Evolutionary conservation across 2,797 vertebrate genomes (phyloP).

Genomic region (Peromyscus nudipes): DNA sequence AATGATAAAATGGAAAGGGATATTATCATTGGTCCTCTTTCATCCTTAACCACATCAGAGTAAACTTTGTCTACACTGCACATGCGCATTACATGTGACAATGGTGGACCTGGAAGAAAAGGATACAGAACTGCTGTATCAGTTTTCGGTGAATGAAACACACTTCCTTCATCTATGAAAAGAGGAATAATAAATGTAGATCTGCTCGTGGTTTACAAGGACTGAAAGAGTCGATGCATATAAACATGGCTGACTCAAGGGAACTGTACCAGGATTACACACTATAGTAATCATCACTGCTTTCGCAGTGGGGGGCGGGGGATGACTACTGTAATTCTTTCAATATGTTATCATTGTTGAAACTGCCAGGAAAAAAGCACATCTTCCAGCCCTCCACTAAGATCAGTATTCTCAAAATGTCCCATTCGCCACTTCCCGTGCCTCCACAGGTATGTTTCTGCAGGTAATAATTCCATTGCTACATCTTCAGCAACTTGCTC

Average conservation of each 20-base stretch:
- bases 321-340: neutral
- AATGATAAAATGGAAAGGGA: neutral
- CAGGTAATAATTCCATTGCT: neutral
- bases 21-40: neutral
- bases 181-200: neutral
- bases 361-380: constrained; percentile 13
- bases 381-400: neutral
- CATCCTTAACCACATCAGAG: neutral
- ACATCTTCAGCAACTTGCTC: neutral
- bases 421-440: neutral
- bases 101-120: neutral
- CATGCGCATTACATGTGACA: neutral
- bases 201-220: neutral
- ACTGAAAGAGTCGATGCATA: neutral
- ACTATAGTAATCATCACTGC: neutral
- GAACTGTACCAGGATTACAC: neutral
- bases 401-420: neutral
- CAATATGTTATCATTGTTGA: constrained; percentile 18
- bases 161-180: constrained; percentile 1
- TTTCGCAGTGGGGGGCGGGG: neutral
- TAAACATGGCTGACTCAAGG: neutral
- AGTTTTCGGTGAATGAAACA: neutral
- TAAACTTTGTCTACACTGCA: neutral
- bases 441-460: neutral
- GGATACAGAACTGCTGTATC: neutral